Base-by-base conservation (phyloP, 2,888 invertebrate species). In the Drosophila acutilabella region DNA sequence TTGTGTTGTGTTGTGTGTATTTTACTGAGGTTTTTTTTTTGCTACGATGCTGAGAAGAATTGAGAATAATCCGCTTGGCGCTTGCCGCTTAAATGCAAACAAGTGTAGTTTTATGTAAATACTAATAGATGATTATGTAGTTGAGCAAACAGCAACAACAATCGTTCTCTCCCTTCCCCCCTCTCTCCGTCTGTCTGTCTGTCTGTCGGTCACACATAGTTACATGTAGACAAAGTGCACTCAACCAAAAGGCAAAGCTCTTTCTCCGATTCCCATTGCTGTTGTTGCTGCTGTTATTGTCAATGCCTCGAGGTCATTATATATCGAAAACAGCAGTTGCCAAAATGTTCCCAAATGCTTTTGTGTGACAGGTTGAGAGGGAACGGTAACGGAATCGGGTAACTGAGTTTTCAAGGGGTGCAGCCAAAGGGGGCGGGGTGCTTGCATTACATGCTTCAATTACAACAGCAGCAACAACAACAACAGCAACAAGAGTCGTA, bases 281-380 rank as follows among this genome's bases (percentile, higher is more conserved):
- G 11, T 33, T 62, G 36, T 51, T 30, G 20, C n/a, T 30, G 33
- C 20, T 20, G 20, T 70, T 54, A 64, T 80, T 78, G 81, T 74
- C 74, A 81, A 73, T 84, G 85, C 88, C 85, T 86, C 80, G 85
- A 89, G 85, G 89, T 86, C 89, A 86, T 86, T 89, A 86, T 84
- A 86, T 86, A 89, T 89, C 85, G 89, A 87, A 79, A 86, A 89
- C 88, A 86, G 85, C 88, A 83, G 83, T 86, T 82, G 87, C 83
- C 89, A 80, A 84, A 84, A 83, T 88, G 83, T 74, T 80, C 83
- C 83, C 89, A 86, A 88, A 83, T 74, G 88, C 88, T 85, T 82
- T 88, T 83, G 87, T 88, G 71, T 86, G 83, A 88, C 89, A 84
- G 75, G 83, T 66, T 67, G 62, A 61, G 26, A 23, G 65, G 56